A percentile compares a stretch with the other conserved stretches of the same genome.
Conservation (phyloP, 2,113 vertebrate species). For the Platanista minor region DNA sequence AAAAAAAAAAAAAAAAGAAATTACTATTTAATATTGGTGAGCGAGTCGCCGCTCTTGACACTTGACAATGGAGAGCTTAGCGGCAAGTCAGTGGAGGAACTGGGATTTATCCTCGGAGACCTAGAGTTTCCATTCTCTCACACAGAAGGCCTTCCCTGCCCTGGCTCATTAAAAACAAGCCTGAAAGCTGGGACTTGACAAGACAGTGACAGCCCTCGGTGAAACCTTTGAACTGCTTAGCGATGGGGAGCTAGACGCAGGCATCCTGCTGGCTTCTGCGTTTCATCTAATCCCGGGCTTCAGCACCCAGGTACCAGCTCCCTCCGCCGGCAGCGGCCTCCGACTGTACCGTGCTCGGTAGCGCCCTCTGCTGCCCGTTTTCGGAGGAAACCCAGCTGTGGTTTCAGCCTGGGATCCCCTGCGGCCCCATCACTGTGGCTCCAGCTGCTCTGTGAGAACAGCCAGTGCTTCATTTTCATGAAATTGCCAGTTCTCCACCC, state of each 20-base stretch:
- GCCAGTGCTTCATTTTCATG: background rate
- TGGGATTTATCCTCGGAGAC: background rate
- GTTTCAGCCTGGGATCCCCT: background rate
- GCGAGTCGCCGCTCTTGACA: conserved; percentile 12
- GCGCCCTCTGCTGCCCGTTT: conserved; percentile 74
- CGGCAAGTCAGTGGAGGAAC: background rate
- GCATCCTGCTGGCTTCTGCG: background rate
- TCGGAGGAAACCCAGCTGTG: background rate
- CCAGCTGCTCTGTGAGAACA: background rate
- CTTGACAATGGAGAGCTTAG: background rate
- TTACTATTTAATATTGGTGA: conserved; percentile 1
- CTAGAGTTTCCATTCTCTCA: conserved; percentile 39
- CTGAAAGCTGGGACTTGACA: background rate
- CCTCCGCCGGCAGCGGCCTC: background rate
- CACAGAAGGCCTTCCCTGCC: background rate
- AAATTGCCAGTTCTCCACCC: background rate
- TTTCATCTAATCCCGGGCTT: background rate
- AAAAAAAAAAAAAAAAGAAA: too few species aligned
- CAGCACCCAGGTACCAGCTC: background rate
- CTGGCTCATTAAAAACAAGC: conserved; percentile 26
- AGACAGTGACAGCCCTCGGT: background rate
- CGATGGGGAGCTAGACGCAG: background rate
- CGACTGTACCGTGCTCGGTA: background rate
- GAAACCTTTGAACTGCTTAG: background rate
- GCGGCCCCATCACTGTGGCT: background rate